phyloP scores from a whole-genome alignment of 2,797 vertebrate genomes.

The Falco berigora region DNA sequence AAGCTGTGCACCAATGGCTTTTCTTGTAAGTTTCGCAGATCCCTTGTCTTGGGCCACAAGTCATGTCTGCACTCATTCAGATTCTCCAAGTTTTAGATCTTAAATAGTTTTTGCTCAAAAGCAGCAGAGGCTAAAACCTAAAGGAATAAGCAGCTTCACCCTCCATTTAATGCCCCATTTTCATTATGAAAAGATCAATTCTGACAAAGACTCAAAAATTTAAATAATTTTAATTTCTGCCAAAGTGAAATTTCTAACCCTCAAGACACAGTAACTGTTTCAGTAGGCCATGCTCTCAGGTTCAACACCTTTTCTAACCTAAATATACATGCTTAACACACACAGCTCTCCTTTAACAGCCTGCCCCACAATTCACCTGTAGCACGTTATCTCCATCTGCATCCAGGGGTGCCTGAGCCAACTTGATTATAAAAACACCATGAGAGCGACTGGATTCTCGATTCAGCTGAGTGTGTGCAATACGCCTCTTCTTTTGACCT shows the following conservation, averaged over 20 bases:
- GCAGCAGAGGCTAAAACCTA: neutral
- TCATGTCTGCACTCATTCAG: accelerated
- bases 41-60: neutral
- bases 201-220: no score
- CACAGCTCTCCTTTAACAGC: accelerated
- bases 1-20: neutral
- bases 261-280: accelerated
- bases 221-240: neutral
- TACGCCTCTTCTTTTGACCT: constrained; percentile 95
- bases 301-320: neutral
- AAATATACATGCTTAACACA: accelerated
- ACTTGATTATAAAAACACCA: constrained; percentile 91
- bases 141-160: neutral
- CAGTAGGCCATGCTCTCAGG: accelerated
- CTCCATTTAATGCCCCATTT: accelerated
- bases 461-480: constrained; percentile 93
- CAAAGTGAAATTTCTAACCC: accelerated
- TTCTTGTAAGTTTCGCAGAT: neutral
- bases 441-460: constrained; percentile 95
- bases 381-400: constrained; percentile 90
- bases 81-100: neutral
- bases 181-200: accelerated
- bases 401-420: constrained; percentile 93
- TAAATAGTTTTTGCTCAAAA: neutral
- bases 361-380: constrained; percentile 74